phyloP scores from a whole-genome alignment of 2,113 vertebrate genomes.

The Madoqua kirkii region DNA sequence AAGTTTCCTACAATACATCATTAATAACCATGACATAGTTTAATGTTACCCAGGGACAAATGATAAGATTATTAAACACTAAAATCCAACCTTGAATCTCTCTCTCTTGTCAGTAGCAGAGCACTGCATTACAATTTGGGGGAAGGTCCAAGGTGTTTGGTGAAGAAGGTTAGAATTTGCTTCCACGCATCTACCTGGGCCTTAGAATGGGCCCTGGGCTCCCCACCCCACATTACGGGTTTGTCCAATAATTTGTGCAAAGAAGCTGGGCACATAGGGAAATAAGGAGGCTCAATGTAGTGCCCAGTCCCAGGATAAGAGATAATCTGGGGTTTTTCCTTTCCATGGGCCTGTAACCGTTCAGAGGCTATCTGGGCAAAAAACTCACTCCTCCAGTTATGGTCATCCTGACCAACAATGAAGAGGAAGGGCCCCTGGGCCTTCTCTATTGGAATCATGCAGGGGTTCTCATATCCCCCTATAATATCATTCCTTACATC shows the following conservation, averaged over 20 bases:
- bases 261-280: conserved; percentile 83
- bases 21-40: background rate
- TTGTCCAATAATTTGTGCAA: conserved; percentile 77
- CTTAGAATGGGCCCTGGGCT: conserved; percentile 83
- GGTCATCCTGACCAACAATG: conserved; percentile 88
- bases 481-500: conserved; percentile 77
- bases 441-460: conserved; percentile 87
- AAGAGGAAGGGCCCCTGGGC: conserved; percentile 87
- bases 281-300: conserved; percentile 90
- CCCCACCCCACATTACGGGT: conserved; percentile 86
- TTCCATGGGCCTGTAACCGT: conserved; percentile 82
- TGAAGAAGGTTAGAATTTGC: conserved; percentile 84
- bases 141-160: conserved; percentile 75
- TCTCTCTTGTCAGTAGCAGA: background rate
- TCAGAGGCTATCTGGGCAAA: conserved; percentile 81
- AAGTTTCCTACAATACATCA: background rate
- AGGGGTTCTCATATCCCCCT: conserved; percentile 72
- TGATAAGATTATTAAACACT: background rate
- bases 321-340: conserved; percentile 82
- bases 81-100: background rate
- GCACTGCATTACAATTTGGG: conserved; percentile 64
- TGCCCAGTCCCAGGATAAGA: conserved; percentile 89
- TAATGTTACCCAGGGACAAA: background rate
- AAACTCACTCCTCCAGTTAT: conserved; percentile 89
- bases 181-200: conserved; percentile 89